Percentiles rank a stretch among this genome's conserved stretches.
Conservation (phyloP, 2,113 vertebrate species). For the Apistogramma diplotaenia region DNA sequence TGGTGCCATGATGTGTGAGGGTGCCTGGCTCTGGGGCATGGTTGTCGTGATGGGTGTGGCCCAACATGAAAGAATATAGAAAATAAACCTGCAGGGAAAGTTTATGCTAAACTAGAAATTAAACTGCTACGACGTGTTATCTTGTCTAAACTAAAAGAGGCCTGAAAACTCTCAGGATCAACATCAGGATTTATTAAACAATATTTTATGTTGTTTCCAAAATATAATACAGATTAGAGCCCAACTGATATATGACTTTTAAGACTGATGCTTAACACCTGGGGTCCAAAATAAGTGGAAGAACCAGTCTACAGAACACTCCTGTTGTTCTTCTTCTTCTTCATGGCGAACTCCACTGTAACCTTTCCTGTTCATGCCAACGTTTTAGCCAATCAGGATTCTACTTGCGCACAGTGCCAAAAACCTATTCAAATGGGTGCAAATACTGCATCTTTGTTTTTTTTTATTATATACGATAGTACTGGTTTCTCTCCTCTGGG, state of each 20-base stretch:
- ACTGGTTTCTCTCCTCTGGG: background rate
- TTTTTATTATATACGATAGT: background rate
- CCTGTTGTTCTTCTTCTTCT: background rate
- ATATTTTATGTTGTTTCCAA: background rate
- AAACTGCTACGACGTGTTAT: too few relatives aligned
- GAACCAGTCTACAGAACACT: too few relatives aligned
- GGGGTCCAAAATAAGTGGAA: background rate
- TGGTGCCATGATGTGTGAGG: slow-evolving; percentile 9
- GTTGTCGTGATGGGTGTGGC: background rate
- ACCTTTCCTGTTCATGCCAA: background rate
- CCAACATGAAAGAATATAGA: background rate
- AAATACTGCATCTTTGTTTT: background rate
- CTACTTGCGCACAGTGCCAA: background rate
- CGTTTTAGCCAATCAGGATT: background rate
- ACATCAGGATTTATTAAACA: background rate
- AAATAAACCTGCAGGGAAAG: background rate
- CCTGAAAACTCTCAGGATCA: background rate
- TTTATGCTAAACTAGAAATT: background rate
- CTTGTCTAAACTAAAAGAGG: background rate
- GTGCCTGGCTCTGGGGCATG: slow-evolving; percentile 22
- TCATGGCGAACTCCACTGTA: background rate
- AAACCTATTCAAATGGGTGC: background rate
- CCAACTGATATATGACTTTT: background rate
- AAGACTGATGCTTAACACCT: background rate
- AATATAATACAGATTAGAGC: background rate